Conservation (phyloP, 2,888 invertebrate species). For the Pachliopta kotzebuea region DNA sequence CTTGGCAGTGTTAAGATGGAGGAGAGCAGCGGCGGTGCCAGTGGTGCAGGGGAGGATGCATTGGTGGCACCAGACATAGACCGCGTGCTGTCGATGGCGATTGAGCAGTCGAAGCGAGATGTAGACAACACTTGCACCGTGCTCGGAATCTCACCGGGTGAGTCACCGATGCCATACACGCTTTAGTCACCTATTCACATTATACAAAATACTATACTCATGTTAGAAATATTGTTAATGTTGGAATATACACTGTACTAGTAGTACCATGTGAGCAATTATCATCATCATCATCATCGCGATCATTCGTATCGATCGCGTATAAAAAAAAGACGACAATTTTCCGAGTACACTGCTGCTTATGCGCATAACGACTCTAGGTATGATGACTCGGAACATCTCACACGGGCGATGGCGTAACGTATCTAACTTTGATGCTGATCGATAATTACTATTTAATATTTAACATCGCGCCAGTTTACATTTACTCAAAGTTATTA, state of each 20-base stretch:
- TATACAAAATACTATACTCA: constrained; percentile 20
- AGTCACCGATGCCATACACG: constrained; percentile 55
- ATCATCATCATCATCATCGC: constrained; percentile 60
- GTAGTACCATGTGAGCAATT: constrained; percentile 11
- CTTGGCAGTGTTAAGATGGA: constrained; percentile 84
- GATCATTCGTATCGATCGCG: constrained; percentile 38
- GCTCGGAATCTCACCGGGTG: constrained; percentile 93
- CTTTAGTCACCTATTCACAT: constrained; percentile 30
- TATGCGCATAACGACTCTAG: constrained; percentile 50
- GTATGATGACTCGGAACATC: constrained; percentile 61
- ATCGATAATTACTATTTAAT: constrained; percentile 37
- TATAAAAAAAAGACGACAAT: constrained; percentile 51
- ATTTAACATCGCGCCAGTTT: background rate
- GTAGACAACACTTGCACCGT: constrained; percentile 91
- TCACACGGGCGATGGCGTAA: constrained; percentile 63
- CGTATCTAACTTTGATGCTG: constrained; percentile 46
- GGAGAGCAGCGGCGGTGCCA: constrained; percentile 79
- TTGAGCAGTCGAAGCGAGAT: constrained; percentile 92
- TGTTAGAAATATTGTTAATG: constrained; percentile 17
- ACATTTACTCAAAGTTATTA: background rate
- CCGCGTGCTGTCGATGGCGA: constrained; percentile 90
- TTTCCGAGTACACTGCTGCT: constrained; percentile 49
- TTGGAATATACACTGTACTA: constrained; percentile 4
- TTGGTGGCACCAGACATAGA: constrained; percentile 88
- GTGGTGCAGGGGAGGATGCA: constrained; percentile 73